Conservation (phyloP, 92 coral and sea anemone genomes). For the Anthopleura xanthogrammica region DNA sequence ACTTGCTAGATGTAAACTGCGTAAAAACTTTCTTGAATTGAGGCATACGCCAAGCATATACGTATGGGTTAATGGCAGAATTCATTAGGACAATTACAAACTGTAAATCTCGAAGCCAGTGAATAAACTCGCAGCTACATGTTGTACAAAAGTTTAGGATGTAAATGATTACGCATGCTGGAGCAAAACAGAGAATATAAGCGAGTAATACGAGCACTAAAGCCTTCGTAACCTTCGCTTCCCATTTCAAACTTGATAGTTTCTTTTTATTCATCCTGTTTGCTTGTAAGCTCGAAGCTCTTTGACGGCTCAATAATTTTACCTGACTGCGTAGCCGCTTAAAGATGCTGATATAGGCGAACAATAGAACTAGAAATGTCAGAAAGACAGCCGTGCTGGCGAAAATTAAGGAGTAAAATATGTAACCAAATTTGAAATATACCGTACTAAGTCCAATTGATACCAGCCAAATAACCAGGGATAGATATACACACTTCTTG, state of each 20-base stretch:
- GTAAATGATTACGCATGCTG: slow-evolving; percentile 17
- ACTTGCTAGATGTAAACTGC: no score
- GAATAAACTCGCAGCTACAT: slow-evolving; percentile 5
- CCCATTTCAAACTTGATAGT: slow-evolving; percentile 17
- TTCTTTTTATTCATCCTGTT: slow-evolving; percentile 25
- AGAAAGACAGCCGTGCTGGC: slow-evolving; percentile 78
- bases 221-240: slow-evolving; percentile 46
- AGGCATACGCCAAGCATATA: no score
- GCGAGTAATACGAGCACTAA: slow-evolving; percentile 36
- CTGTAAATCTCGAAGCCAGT: no score
- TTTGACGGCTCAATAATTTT: neutral
- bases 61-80: no score
- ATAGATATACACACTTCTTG: slow-evolving; percentile 51
- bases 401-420: slow-evolving; percentile 70
- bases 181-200: slow-evolving; percentile 34
- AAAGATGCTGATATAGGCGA: slow-evolving; percentile 69
- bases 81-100: no score
- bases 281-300: neutral
- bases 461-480: slow-evolving; percentile 64
- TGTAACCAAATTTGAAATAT: slow-evolving; percentile 75
- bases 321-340: slow-evolving; percentile 43
- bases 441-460: slow-evolving; percentile 54
- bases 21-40: no score
- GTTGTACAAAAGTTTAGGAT: slow-evolving; percentile 43
- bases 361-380: slow-evolving; percentile 73